Conservation (phyloP, 53 echinoderm and acorn worm species). For the Henricia sp. region DNA sequence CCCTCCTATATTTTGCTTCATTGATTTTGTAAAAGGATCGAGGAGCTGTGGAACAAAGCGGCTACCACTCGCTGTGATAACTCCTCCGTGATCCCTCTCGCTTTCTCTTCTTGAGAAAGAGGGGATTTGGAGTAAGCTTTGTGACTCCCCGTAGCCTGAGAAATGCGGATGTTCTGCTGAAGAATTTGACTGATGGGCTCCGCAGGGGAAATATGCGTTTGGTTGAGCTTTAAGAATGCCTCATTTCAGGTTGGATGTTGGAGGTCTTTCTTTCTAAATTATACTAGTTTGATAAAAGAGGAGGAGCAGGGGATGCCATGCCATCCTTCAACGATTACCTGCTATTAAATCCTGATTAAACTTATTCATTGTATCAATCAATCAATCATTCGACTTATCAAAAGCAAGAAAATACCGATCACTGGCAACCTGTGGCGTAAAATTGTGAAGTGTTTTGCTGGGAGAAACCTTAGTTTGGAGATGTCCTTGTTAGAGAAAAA, state of each 20-base stretch:
- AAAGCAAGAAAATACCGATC: too few relatives aligned
- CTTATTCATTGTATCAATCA: neutral
- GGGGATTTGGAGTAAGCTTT: constrained; percentile 14
- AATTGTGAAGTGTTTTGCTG: too few relatives aligned
- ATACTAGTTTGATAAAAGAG: neutral
- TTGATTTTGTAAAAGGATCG: constrained; percentile 11
- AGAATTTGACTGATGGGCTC: neutral
- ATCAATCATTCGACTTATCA: neutral
- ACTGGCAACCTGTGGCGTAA: too few relatives aligned
- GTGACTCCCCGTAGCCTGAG: constrained; percentile 37
- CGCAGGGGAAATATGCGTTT: neutral
- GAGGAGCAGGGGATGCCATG: neutral
- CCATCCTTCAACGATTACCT: neutral
- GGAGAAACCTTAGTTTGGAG: too few relatives aligned
- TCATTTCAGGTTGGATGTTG: neutral
- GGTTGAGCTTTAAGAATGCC: neutral
- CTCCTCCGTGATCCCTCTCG: neutral
- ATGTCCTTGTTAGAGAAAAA: too few relatives aligned
- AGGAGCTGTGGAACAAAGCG: constrained; percentile 31
- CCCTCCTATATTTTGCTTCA: neutral
- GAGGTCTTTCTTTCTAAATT: neutral
- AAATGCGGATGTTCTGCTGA: neutral
- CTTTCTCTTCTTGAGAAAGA: constrained; percentile 19
- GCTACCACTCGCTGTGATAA: neutral
- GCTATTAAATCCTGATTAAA: constrained; percentile 11